Evolutionary conservation across 1,140 invertebrate species (phyloP), one percentile per base, ranked within the genome.

Genomic region (Belonocnema kinseyi): DNA sequence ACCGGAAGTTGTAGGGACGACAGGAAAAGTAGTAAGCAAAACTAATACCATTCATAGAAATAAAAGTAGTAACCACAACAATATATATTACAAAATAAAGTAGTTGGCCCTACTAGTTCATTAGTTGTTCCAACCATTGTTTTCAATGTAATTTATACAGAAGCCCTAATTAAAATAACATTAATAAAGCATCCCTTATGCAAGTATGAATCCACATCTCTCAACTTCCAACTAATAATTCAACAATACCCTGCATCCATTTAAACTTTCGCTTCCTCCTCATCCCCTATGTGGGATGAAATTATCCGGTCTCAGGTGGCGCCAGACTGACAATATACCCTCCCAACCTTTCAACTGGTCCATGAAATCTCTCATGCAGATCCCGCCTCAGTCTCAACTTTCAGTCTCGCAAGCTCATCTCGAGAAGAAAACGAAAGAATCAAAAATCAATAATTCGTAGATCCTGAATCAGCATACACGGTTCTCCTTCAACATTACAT

Each of bases 401-500:
- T 72, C 40, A 50, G 53, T 70, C 75, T 72, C 72, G 10, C 21
- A 72, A 71, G 58, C 72, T 71, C 73, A 50, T 71, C 50, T 71
- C 4, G 21, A 14, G 53, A 4, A 74, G 40, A 46, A 46, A 56
- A 61, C 50, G 52, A 70, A 51, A 66, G 50, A 78, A 56, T 50
- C 73, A 17, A 74, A 46, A 5, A 66, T 66, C 58, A 16, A 61
- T 33, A 53, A n/a, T 53, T 53, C 53, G n/a, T 17, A 7, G 53
- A 54, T 54, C 17, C 53, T 54, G n/a, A 54, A 54, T n/a, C 53
- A 54, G n/a, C 17, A 19, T 19, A 54, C 53, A 19, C 17, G 53
- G 17, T 16, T 54, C 53, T 54, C 53, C 8, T 17, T 54, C 17
- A 17, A 11, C n/a, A 46, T 46, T 11, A 46, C 16, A 54, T 77